These are phyloP conservation scores for Watsonalla binaria DNA, from an alignment of 2,888 invertebrate species.

Conservation along the genomic window DNA sequence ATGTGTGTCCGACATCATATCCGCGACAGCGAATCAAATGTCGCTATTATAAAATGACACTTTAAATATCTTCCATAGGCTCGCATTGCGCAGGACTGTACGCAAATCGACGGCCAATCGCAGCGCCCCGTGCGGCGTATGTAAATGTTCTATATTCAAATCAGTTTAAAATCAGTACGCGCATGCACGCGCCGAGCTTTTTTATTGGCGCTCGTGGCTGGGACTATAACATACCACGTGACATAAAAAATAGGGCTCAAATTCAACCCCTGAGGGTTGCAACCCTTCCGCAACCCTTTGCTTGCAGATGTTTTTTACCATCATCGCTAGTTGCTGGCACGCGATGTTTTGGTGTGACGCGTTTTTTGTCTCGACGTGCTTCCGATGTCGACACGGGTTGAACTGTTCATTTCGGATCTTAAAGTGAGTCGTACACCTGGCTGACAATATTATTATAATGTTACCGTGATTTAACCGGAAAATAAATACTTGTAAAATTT, in stretches of 20 bases:
- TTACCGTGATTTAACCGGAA: neutral
- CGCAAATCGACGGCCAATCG: conserved; percentile 60
- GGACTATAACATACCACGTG: conserved; percentile 37
- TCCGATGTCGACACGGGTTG: conserved; percentile 3
- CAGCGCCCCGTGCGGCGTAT: conserved; percentile 42
- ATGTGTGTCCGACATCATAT: conserved; percentile 17
- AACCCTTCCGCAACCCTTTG: conserved; percentile 71
- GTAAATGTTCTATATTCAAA: conserved; percentile 76
- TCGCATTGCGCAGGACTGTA: conserved; percentile 59
- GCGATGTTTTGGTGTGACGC: conserved; percentile 47
- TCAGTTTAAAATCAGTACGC: conserved; percentile 74
- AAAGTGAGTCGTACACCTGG: conserved; percentile 2
- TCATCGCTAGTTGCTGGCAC: conserved; percentile 45
- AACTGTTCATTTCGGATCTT: conserved; percentile 5
- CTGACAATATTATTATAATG: neutral
- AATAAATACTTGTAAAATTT: no score
- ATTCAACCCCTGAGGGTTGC: conserved; percentile 23
- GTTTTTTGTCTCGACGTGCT: conserved; percentile 34
- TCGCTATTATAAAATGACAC: conserved; percentile 42
- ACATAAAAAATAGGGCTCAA: conserved; percentile 37
- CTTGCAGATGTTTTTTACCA: conserved; percentile 65
- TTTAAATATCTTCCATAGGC: conserved; percentile 47
- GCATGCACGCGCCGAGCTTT: conserved; percentile 70
- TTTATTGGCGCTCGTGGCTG: conserved; percentile 71
- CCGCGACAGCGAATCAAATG: conserved; percentile 56